Percentiles rank a stretch among this genome's conserved stretches.
Conservation (phyloP, 2,888 invertebrate genomes). For the Mythimna pallens region DNA sequence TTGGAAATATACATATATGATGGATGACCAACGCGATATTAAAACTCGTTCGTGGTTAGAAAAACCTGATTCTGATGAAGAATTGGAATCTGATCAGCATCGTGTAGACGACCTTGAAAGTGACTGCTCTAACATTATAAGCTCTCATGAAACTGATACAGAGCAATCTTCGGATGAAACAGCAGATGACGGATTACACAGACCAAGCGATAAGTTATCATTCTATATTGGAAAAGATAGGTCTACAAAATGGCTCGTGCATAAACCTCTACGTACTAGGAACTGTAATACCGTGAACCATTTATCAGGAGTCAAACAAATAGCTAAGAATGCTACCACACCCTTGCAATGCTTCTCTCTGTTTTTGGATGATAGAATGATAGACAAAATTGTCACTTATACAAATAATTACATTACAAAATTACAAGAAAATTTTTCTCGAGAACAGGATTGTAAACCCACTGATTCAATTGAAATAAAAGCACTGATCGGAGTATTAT, state of each 20-base stretch:
- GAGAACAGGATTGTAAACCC: background rate
- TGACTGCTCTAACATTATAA: too few relatives aligned
- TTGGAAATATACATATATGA: too few relatives aligned
- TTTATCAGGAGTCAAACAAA: background rate
- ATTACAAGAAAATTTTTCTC: slow-evolving; percentile 2
- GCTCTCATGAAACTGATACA: background rate
- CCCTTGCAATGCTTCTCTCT: slow-evolving; percentile 2
- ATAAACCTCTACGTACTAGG: background rate
- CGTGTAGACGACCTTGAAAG: too few relatives aligned
- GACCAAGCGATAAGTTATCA: background rate
- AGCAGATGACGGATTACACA: background rate
- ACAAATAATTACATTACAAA: slow-evolving; percentile 1
- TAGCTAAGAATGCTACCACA: slow-evolving; percentile 4
- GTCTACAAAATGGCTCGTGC: slow-evolving; percentile 2
- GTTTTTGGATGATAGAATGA: slow-evolving; percentile 7
- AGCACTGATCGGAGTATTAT: slow-evolving; percentile 5
- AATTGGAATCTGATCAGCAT: too few relatives aligned
- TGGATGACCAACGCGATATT: too few relatives aligned
- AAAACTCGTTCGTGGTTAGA: too few relatives aligned
- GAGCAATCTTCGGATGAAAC: background rate
- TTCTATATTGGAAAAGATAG: slow-evolving; percentile 6
- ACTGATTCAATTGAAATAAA: slow-evolving; percentile 1
- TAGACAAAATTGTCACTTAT: slow-evolving; percentile 9
- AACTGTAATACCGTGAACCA: slow-evolving; percentile 1
- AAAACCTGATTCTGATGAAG: too few relatives aligned